Percentiles rank a stretch among this genome's conserved stretches.
Conservation (phyloP, 1,140 invertebrate genomes). For the Caenorhabditis tropicalis region DNA sequence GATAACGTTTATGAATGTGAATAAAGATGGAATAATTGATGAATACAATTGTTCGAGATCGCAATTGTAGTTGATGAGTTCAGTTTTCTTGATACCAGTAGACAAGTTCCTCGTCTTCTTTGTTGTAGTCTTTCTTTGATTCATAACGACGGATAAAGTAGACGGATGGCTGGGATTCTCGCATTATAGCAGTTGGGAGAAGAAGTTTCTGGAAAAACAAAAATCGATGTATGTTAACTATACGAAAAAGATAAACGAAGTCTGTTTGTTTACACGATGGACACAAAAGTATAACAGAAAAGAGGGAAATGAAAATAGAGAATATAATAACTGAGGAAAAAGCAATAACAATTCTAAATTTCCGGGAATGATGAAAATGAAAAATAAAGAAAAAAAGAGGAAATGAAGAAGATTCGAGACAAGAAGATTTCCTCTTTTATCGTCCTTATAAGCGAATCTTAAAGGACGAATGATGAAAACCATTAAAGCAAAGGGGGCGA, state of each 20-base stretch:
- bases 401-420: not conserved
- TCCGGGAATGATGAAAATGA: not conserved
- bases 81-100: slow-evolving; percentile 30
- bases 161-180: not conserved
- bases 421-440: not conserved
- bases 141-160: not conserved
- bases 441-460: not conserved
- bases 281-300: not conserved
- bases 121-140: slow-evolving; percentile 5
- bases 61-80: not conserved
- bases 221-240: not conserved
- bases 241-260: not conserved
- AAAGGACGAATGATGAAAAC: not conserved
- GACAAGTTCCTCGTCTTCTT: slow-evolving; percentile 26
- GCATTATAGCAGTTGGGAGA: not conserved
- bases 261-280: not conserved
- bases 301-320: not conserved
- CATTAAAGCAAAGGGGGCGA: not conserved
- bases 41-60: not conserved
- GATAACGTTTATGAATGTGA: not conserved
- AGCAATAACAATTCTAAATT: not conserved
- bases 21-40: not conserved
- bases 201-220: not conserved
- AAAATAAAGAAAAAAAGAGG: not conserved
- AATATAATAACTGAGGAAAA: not conserved